Evolutionary conservation across 2,113 vertebrate species (phyloP).

Genomic region (Nycticryphes semicollaris): DNA sequence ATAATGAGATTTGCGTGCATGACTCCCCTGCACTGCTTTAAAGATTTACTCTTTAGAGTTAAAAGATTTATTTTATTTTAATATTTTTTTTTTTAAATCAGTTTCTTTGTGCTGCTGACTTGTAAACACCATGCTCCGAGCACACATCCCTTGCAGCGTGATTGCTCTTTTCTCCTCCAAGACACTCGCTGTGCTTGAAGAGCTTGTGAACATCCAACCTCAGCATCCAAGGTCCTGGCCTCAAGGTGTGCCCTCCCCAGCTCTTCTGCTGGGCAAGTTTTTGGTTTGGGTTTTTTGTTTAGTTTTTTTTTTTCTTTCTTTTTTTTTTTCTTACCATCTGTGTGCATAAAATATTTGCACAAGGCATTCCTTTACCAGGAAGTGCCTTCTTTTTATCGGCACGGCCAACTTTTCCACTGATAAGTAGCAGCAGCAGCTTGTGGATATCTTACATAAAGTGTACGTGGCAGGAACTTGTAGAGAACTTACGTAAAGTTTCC

Average conservation of each 20-base stretch:
- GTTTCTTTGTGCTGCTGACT: slow-evolving; percentile 11
- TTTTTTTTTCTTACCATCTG: not conserved
- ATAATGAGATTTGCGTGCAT: slow-evolving; percentile 65
- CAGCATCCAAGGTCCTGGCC: not conserved
- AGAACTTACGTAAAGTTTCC: not conserved
- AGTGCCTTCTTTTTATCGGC: not conserved
- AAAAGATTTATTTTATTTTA: not conserved
- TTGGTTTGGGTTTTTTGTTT: not conserved
- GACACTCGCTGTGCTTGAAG: not conserved
- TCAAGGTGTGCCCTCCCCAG: not conserved
- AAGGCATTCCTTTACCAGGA: not conserved
- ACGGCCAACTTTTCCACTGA: not conserved
- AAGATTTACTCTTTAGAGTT: slow-evolving; percentile 36
- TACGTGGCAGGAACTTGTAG: not conserved
- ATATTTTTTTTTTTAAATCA: not conserved
- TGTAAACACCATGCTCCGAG: not conserved
- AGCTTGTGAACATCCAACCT: not conserved
- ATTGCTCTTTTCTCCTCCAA: not conserved
- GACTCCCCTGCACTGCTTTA: slow-evolving; percentile 37
- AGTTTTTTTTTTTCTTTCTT: not conserved
- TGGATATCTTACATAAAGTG: not conserved
- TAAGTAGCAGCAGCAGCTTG: not conserved
- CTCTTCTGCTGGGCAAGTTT: not conserved
- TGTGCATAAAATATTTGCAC: not conserved
- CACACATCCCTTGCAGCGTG: not conserved